A percentile compares a stretch with the other conserved stretches of the same genome.
These are phyloP conservation scores for Watsonalla cultraria DNA, from an alignment of 2,888 invertebrate species.

Conservation along the genomic window DNA sequence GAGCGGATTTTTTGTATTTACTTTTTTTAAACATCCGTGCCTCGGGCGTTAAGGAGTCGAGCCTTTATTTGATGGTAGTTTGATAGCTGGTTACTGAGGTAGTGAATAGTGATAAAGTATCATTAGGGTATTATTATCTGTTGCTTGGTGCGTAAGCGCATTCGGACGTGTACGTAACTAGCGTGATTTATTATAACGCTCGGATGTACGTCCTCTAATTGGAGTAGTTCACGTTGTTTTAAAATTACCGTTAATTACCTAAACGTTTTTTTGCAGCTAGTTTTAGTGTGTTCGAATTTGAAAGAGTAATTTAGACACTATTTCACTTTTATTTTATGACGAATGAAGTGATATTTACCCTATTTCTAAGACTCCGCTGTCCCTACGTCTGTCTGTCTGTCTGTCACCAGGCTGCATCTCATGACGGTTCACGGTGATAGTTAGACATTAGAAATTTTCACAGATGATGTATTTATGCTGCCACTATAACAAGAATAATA, in stretches of 20 bases:
- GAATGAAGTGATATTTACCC: too few species aligned
- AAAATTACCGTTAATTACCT: constrained; percentile 25
- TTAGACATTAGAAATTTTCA: too few species aligned
- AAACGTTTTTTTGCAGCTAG: too few species aligned
- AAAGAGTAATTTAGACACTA: too few species aligned
- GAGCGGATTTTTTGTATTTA: constrained; percentile 45
- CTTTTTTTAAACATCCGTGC: constrained; percentile 60
- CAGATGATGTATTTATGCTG: too few species aligned
- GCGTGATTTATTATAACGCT: constrained; percentile 58
- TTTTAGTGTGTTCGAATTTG: too few species aligned
- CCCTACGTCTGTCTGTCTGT: too few species aligned
- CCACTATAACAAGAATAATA: too few species aligned
- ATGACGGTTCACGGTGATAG: too few species aligned
- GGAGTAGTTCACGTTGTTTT: constrained; percentile 33
- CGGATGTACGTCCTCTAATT: constrained; percentile 33
- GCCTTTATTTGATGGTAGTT: constrained; percentile 54
- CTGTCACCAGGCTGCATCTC: too few species aligned
- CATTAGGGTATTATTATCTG: constrained; percentile 61
- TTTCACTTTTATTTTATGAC: too few species aligned
- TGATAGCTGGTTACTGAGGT: constrained; percentile 54
- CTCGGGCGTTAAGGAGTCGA: constrained; percentile 56
- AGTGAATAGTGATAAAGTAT: constrained; percentile 43
- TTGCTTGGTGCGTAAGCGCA: constrained; percentile 56
- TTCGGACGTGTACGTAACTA: constrained; percentile 62
- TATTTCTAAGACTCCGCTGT: too few species aligned